Evolutionary conservation across 2,797 vertebrate genomes (phyloP).

Genomic region (Cephalopachus bancanus): DNA sequence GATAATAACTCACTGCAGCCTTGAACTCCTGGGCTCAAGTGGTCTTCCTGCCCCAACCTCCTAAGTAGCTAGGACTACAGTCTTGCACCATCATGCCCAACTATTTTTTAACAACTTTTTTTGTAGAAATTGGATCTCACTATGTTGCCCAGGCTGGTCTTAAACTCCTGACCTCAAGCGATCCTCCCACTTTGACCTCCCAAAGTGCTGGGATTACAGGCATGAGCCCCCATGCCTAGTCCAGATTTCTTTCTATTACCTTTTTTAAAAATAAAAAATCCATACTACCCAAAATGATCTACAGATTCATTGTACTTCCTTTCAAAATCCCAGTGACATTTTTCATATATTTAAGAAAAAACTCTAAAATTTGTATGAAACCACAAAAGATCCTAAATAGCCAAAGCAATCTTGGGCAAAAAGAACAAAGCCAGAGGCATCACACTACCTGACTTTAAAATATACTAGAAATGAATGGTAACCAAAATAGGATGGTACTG

Average conservation of each 20-base stretch:
- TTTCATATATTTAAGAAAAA: not conserved
- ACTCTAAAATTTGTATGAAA: not conserved
- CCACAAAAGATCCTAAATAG: not conserved
- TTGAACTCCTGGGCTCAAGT: no score
- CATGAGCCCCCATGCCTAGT: no score
- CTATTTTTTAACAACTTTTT: not conserved
- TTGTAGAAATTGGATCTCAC: no score
- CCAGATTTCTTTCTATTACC: not conserved
- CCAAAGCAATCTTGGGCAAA: not conserved
- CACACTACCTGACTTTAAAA: not conserved
- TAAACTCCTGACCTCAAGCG: no score
- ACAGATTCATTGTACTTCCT: not conserved
- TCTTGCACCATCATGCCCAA: no score
- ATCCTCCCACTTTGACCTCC: no score
- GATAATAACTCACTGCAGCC: no score
- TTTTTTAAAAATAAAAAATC: not conserved
- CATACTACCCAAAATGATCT: not conserved
- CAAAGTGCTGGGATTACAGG: no score
- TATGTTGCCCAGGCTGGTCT: no score
- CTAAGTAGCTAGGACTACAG: no score
- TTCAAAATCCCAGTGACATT: not conserved
- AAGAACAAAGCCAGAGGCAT: not conserved
- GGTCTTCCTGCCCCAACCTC: no score
- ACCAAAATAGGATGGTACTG: not conserved
- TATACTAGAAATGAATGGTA: not conserved